A percentile compares a stretch with the other conserved stretches of the same genome.
Conservation (phyloP, 2,113 vertebrate species). For the Serranochromis macrocephalus region DNA sequence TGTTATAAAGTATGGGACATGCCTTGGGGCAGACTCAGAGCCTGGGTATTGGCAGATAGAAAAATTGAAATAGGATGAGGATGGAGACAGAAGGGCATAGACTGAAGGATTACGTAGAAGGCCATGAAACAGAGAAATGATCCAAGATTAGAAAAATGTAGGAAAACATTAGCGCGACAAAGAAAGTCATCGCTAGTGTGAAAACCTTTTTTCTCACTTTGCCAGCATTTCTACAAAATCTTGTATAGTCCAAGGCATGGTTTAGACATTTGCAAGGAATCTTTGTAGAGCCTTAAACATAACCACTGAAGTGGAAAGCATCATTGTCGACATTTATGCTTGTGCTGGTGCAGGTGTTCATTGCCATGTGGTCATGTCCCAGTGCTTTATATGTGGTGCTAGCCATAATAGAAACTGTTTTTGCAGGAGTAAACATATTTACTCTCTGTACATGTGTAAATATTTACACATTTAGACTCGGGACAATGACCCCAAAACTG, state of each 20-base stretch:
- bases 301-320: background rate
- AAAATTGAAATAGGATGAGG: slow-evolving; percentile 31
- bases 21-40: slow-evolving; percentile 37
- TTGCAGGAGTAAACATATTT: background rate
- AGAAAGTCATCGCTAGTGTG: background rate
- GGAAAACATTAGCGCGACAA: background rate
- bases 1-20: slow-evolving; percentile 50
- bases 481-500: background rate
- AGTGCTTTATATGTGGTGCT: background rate
- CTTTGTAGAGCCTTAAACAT: background rate
- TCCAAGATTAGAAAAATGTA: slow-evolving; percentile 13
- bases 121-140: slow-evolving; percentile 32
- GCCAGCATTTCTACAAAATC: background rate
- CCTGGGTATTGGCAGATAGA: slow-evolving; percentile 26
- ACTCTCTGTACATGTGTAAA: background rate
- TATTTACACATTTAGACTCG: background rate
- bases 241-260: background rate
- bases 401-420: background rate
- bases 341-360: background rate
- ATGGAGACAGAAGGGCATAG: slow-evolving; percentile 17
- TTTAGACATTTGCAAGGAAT: background rate
- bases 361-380: background rate
- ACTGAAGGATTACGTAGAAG: slow-evolving; percentile 17
- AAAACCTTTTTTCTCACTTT: background rate
- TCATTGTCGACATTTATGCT: background rate